Conservation (phyloP, 1,140 invertebrate genomes). For the Neomicropteryx cornuta region DNA sequence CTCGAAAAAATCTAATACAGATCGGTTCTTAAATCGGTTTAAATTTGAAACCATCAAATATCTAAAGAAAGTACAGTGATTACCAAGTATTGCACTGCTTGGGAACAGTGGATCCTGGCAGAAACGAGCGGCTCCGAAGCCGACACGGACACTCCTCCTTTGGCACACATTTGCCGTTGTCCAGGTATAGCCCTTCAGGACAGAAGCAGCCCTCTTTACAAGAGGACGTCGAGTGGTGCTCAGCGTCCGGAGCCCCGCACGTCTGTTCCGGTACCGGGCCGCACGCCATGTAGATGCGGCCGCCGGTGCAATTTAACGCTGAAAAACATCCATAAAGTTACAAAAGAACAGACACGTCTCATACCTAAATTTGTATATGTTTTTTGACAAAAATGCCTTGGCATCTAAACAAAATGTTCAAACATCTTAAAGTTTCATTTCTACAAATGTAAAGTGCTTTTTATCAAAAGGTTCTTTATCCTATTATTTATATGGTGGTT, state of each 20-base stretch:
- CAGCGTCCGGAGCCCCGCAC: slow-evolving; percentile 26
- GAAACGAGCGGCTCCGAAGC: slow-evolving; percentile 63
- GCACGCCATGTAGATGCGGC: slow-evolving; percentile 59
- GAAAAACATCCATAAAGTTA: slow-evolving; percentile 14
- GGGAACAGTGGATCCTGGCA: slow-evolving; percentile 55
- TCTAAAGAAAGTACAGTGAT: slow-evolving; percentile 11
- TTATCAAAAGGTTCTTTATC: too few relatives aligned
- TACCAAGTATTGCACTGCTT: slow-evolving; percentile 82
- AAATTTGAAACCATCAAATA: slow-evolving; percentile 7
- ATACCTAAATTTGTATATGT: neutral
- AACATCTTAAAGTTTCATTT: too few relatives aligned
- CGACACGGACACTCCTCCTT: slow-evolving; percentile 65
- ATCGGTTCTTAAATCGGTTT: too few relatives aligned
- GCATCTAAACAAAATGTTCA: neutral
- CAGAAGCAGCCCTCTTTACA: slow-evolving; percentile 86
- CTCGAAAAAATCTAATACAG: too few relatives aligned
- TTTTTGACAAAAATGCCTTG: neutral
- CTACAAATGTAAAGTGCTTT: too few relatives aligned
- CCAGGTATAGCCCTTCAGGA: slow-evolving; percentile 57
- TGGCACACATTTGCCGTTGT: slow-evolving; percentile 61
- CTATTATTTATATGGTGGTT: too few relatives aligned
- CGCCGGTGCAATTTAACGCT: slow-evolving; percentile 59
- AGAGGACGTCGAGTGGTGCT: slow-evolving; percentile 21
- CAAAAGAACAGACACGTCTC: too few relatives aligned
- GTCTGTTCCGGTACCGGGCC: slow-evolving; percentile 45